Base-by-base conservation (phyloP, 2,113 vertebrate species). In the Scytalopus superciliaris region DNA sequence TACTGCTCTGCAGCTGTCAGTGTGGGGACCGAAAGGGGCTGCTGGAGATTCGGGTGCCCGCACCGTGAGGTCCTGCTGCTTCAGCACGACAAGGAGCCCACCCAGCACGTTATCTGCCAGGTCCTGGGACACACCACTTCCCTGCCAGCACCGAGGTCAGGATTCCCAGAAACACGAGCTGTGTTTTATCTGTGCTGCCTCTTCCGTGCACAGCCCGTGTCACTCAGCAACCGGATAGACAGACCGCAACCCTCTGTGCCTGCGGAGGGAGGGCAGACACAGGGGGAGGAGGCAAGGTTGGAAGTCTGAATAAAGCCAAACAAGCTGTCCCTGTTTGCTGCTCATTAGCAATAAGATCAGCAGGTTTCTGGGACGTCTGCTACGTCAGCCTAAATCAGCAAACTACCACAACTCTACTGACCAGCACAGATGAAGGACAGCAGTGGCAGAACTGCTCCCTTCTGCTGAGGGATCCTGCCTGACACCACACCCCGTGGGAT, bases 121-220 rank as follows among this genome's bases (percentile, higher is more conserved):
- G 0, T 49, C 87, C 95, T 64, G 69, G 90, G 89, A 27, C 27
- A n/a, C 79, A 79, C 0, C 90, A 47, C 91, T 91, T 96, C 92
- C 96, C 84, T 88, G 84, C 19, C 72, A 57, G 90, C 91, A 53
- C 19, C 44, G 90, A 70, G 89, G 88, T 57, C 86, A 95, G 89
- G 92, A 96, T 97, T 97, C 97, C 97, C 94, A 97, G 96, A 97
- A 97, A 56, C 1, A 85, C 0, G 39, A 96, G 89, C 93, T 66
- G 0, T n/a, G 75, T 19, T 94, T 94, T 96, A 95, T 97, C 96
- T 94, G 90, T 73, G 78, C 95, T 28, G 66, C 95, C 89, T 84
- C 94, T 91, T 94, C 90, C 84, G 81, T 2, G 30, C 84, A 37
- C 68, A 79, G 4, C 27, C 62, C 45, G 80, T 90, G 93, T 93